phyloP scores from a whole-genome alignment of 2,113 vertebrate genomes.

The Vanacampus margaritifer region DNA sequence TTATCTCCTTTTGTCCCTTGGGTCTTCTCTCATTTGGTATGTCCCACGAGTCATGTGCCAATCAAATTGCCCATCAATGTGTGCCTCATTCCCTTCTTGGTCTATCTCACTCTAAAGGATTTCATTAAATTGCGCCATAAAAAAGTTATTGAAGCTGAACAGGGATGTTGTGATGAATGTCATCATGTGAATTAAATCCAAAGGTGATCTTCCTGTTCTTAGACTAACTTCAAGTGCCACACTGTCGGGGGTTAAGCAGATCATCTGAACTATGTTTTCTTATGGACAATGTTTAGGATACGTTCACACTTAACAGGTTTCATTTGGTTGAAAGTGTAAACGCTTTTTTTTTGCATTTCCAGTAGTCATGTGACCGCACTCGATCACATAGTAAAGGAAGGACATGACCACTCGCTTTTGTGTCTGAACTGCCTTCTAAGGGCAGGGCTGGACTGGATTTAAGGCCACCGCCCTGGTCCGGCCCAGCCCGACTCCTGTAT shows the following conservation, averaged over 20 bases:
- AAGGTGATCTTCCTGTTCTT: background rate
- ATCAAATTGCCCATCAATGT: conserved; percentile 70
- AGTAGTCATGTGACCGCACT: too few species aligned
- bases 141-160: conserved; percentile 34
- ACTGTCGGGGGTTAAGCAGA: background rate
- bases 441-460: too few species aligned
- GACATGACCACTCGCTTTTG: too few species aligned
- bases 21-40: conserved; percentile 55
- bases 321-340: background rate
- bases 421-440: too few species aligned
- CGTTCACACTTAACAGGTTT: background rate
- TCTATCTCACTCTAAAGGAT: conserved; percentile 30
- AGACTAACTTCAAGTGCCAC: background rate
- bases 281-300: background rate
- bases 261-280: background rate
- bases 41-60: conserved; percentile 67
- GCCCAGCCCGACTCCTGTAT: too few species aligned
- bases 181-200: background rate
- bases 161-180: conserved; percentile 18
- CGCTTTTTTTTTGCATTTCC: too few species aligned
- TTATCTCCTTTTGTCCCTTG: conserved; percentile 50
- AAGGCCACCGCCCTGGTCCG: too few species aligned
- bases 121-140: conserved; percentile 50
- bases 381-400: too few species aligned
- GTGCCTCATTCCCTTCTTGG: conserved; percentile 35